Evolutionary conservation across 2,113 vertebrate species (phyloP), one percentile per base, ranked within the genome.

Genomic region (Boulengeromyrus knoepffleri): DNA sequence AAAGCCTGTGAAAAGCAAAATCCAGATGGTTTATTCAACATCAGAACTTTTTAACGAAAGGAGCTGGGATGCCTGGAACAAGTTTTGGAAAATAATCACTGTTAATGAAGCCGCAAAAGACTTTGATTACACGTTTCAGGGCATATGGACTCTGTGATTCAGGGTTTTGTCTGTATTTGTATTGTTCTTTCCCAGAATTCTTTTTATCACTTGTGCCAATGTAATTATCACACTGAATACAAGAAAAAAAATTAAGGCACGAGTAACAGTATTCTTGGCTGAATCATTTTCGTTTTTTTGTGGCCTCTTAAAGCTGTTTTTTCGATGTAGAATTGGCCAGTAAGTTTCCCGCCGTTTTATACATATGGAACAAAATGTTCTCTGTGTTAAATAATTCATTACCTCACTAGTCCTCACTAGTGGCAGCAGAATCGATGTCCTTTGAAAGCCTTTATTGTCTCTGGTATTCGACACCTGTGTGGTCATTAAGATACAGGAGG

Each of bases 401-500:
- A 74, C 46, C 58, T 13, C 46, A 21, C 39, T 47, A 31, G 13
- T 47, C 15, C 58, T 13, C 5, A 39, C 6, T 21, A 21, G 10
- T 53, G 46, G n/a, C 3, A 39, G 50, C 56, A 45, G 42, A 90
- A 62, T 36, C 19, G 77, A 39, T 47, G 45, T 50, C 88, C 90
- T 89, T 89, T 89, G 66, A 50, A 74, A 42, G 80, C 31, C 45
- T 31, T 66, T 53, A 86, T 91, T 86, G 39, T 56, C 88, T 24
- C n/a, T 1, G 77, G n/a, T 80, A 83, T 85, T 66, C 17, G 53
- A 86, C 84, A 62, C 90, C 53, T 74, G 49, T 88, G 84, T 58
- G 89, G 87, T 88, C 84, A 66, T 80, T 56, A 89, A 47, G 89
- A 87, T 91, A 66, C 46, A 39, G 89, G 42, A 77, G 85, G 17